Evolutionary conservation across 1,140 invertebrate species (phyloP), one percentile per base, ranked within the genome.

Genomic region (Rhopalosiphum padi): DNA sequence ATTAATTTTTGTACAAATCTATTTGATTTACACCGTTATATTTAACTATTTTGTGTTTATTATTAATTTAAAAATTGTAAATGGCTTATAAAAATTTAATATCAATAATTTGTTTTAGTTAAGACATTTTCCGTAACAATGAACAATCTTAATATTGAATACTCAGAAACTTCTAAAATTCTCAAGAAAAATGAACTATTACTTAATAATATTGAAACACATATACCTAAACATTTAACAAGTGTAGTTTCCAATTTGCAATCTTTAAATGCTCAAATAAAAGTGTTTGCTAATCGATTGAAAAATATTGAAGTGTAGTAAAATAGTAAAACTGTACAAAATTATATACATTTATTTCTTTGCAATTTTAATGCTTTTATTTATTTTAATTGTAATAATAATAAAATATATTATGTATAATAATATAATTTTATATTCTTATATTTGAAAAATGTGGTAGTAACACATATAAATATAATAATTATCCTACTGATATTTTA

Each of bases 81-180:
- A 68, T 68, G 60, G 25, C 30, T 68, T 30, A 30, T 68, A 68
- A 4, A 30, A n/a, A 68, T n/a, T 77, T n/a, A 4, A n/a, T 77
- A 5, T 77, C 11, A 43, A 25, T 85, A 11, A 41, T 85, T 85
- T 85, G 35, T 85, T 87, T 87, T 87, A 87, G 85, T 87, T 87
- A 18, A 46, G 18, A 21, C 4, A 87, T 46, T 87, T 87, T 25
- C 85, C 4, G 5, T n/a, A 87, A 87, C 41, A 87, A 7, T n/a
- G n/a, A 46, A 87, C 25, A 46, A 87, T n/a, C 4, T 37, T 21
- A 87, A 6, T 11, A 43, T 11, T 46, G 25, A 87, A n/a, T 46
- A 87, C 48, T 43, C 43, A 46, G 43, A 87, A 46, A 46, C 85
- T n/a, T 87, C 85, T 5, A n/a, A 87, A 3, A 46, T 1, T 87